Evolutionary conservation across 2,113 vertebrate species (phyloP), one percentile per base, ranked within the genome.

Genomic region (Puffinus mauretanicus): DNA sequence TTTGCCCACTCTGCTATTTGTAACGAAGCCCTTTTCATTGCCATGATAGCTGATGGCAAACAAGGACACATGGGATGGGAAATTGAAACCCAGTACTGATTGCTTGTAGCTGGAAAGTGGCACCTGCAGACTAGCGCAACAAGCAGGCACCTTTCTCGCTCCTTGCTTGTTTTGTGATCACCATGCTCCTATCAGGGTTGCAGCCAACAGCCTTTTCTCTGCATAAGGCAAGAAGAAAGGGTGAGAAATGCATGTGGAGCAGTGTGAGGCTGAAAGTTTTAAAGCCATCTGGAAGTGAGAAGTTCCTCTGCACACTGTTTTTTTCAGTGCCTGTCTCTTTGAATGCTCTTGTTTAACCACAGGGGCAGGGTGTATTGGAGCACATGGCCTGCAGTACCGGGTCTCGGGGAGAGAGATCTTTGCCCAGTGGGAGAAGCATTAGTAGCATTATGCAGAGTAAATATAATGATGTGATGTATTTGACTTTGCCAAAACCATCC

Each of bases 371-470:
- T 49, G 20, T 52, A 12, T 44, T 47, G 44, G 47, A 47, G 32
- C 32, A 42, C 0, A 2, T 62, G 60, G 15, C 24, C 27, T 86
- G 40, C 29, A 47, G 29, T 57, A 57, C n/a, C 0, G 1, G 6
- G 11, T 66, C 51, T 36, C 5, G 0, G 27, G 32, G 13, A 58
- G 44, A 40, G 38, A 64, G 38, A 47, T 42, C 47, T 85, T 95
- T 89, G 29, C n/a, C 22, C 18, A 67, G 7, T 71, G 24, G 32
- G 42, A 60, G 52, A 71, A 77, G 15, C 8, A 38, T 44, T 49
- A 57, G 16, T 58, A 57, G n/a, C 13, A 8, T 84, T 71, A 58
- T 58, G 62, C 38, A 57, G 60, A 90, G 38, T 60, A 72, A 93
- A 67, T 46, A 49, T 5, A 78, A 34, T 26, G 26, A 79, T 12